These are phyloP conservation scores for Aphelocoma californica DNA, from an alignment of 2,797 vertebrate genomes.

Conservation along the genomic window DNA sequence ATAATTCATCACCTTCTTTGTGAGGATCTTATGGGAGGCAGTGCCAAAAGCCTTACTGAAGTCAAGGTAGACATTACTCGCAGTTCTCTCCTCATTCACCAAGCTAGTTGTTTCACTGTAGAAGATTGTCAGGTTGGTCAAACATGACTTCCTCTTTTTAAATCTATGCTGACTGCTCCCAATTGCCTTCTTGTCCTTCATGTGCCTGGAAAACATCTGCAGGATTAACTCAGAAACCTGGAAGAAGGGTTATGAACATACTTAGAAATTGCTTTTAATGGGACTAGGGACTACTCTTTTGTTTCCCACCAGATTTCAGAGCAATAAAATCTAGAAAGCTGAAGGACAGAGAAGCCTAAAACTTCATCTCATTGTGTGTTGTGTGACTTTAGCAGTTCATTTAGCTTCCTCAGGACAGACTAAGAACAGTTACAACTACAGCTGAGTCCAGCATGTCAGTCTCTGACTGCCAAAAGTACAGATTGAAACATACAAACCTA, in stretches of 20 bases:
- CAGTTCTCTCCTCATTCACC: background rate
- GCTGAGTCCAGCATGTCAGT: background rate
- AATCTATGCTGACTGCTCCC: background rate
- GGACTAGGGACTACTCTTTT: background rate
- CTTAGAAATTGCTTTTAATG: background rate
- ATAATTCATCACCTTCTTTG: background rate
- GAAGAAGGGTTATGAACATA: background rate
- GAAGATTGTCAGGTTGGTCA: background rate
- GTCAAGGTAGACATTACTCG: background rate
- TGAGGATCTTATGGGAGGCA: background rate
- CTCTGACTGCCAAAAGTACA: slow-evolving; percentile 1
- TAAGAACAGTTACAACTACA: background rate
- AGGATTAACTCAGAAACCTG: background rate
- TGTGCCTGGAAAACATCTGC: background rate
- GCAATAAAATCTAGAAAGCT: background rate
- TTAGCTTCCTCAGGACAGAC: background rate
- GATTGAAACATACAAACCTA: slow-evolving; percentile 6
- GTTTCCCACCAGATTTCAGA: background rate
- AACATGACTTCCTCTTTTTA: background rate
- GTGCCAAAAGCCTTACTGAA: background rate
- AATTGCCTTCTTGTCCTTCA: background rate
- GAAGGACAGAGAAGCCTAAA: background rate
- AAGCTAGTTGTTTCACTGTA: background rate
- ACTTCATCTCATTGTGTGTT: background rate
- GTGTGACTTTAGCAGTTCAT: slow-evolving; percentile 21